Evolutionary conservation across 2,888 invertebrate species (phyloP).

Genomic region (Calameuta filiformis): DNA sequence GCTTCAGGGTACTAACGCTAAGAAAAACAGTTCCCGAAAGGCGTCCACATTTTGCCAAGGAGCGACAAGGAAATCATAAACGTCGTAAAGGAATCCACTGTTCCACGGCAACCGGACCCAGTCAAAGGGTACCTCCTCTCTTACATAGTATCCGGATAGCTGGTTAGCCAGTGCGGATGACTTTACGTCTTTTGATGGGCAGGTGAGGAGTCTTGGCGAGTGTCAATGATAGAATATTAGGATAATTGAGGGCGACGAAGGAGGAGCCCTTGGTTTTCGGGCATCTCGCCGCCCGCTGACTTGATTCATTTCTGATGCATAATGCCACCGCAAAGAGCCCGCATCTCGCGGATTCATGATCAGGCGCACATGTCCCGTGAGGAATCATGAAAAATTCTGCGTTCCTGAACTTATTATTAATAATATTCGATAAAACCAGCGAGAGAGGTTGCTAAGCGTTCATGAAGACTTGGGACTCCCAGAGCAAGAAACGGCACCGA

Average conservation of each 20-base stretch:
- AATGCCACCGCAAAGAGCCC: conserved; percentile 60
- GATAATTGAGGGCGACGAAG: conserved; percentile 14
- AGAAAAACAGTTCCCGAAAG: conserved; percentile 60
- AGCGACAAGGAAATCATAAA: conserved; percentile 40
- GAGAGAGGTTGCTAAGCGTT: not conserved
- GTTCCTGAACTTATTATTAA: conserved; percentile 18
- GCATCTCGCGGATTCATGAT: conserved; percentile 58
- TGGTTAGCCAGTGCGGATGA: conserved; percentile 65
- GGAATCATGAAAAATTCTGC: conserved; percentile 28
- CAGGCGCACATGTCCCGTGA: conserved; percentile 47
- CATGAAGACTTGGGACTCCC: not conserved
- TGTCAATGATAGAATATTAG: conserved; percentile 56
- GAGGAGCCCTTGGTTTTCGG: conserved; percentile 5
- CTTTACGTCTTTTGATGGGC: conserved; percentile 66
- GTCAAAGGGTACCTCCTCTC: conserved; percentile 23
- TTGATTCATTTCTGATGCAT: conserved; percentile 35
- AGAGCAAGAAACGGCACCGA: not conserved
- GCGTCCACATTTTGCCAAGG: conserved; percentile 65
- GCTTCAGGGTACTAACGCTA: conserved; percentile 27
- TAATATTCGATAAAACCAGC: not conserved
- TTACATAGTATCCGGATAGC: conserved; percentile 45
- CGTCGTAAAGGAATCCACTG: conserved; percentile 17
- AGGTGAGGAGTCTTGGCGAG: conserved; percentile 66
- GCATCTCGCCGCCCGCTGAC: conserved; percentile 11
- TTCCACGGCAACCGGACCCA: conserved; percentile 1